phyloP scores from a whole-genome alignment of 2,888 invertebrate species.

The Troides oblongomaculatus region DNA sequence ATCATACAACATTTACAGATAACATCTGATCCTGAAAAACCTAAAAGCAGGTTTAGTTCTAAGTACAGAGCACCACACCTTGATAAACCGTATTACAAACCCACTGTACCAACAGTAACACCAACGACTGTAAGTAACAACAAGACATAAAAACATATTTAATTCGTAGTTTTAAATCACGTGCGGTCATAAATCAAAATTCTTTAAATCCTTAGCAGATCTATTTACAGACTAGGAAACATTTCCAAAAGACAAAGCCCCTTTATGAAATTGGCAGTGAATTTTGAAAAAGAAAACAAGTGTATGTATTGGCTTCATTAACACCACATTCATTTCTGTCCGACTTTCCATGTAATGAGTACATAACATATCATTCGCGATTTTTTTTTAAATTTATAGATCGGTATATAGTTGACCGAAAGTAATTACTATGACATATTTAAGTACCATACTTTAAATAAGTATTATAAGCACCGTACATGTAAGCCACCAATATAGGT shows the following conservation, averaged over 20 bases:
- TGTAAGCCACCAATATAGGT: too few relatives aligned
- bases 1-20: conserved; percentile 56
- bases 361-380: neutral
- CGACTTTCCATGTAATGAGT: neutral
- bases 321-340: conserved; percentile 30
- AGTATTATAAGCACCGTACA: too few relatives aligned
- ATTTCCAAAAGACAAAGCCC: conserved; percentile 59
- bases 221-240: conserved; percentile 13
- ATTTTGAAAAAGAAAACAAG: conserved; percentile 15
- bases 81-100: conserved; percentile 81
- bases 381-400: neutral
- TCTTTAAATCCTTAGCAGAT: conserved; percentile 35
- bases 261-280: conserved; percentile 74
- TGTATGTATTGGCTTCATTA: conserved; percentile 27
- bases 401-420: conserved; percentile 8
- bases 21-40: conserved; percentile 67
- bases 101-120: conserved; percentile 82
- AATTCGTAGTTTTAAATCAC: neutral
- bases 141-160: conserved; percentile 27
- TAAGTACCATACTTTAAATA: too few relatives aligned
- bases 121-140: conserved; percentile 73
- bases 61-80: conserved; percentile 78
- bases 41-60: conserved; percentile 79
- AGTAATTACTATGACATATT: too few relatives aligned
- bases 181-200: conserved; percentile 12